Base-by-base conservation (phyloP, 2,113 vertebrate species). In the Fulica atra region DNA sequence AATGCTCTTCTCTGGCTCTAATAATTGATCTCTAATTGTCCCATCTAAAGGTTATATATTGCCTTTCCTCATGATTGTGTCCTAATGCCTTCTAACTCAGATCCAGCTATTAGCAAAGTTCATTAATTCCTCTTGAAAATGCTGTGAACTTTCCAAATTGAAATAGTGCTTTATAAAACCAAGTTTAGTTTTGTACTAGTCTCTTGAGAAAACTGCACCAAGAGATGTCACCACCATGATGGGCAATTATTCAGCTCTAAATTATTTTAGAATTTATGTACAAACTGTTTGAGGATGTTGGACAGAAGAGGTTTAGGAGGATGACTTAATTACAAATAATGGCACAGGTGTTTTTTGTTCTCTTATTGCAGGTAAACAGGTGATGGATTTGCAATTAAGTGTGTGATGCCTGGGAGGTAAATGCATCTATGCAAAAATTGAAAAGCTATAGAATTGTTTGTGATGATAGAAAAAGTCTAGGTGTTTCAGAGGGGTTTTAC, bases 1-100 rank as follows among this genome's bases (percentile, higher is more conserved):
- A 89, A 95, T 81, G 61, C 65, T 97, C 83, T 94, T 94, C 92
- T 93, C 80, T 72, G 31, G 69, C 77, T 95, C 87, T 81, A 88
- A 93, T 96, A 97, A 96, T 94, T 97, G 96, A 97, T 97, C 92
- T 95, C 81, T 96, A 95, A 97, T 96, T 97, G 90, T 96, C 61
- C 83, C 86, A 84, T 81, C 88, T 96, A 96, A 97, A 97, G 96
- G 96, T 97, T 97, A 96, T 96, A 85, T 96, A 97, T 96, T 89
- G 96, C 96, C 96, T 96, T 87, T 96, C 86, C 93, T 96, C 86
- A 74, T 92, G 72, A 93, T 46, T 96, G 69, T 96, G 90, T 91
- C 93, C 86, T 96, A 96, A 96, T 97, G 93, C 83, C 95, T 87
- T 94, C 53, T 87, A 95, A 92, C 88, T 95, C 1, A 0, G 76